A percentile compares a stretch with the other conserved stretches of the same genome.
phyloP scores from a whole-genome alignment of 2,888 invertebrate species.

The Allophyes oxyacanthae region DNA sequence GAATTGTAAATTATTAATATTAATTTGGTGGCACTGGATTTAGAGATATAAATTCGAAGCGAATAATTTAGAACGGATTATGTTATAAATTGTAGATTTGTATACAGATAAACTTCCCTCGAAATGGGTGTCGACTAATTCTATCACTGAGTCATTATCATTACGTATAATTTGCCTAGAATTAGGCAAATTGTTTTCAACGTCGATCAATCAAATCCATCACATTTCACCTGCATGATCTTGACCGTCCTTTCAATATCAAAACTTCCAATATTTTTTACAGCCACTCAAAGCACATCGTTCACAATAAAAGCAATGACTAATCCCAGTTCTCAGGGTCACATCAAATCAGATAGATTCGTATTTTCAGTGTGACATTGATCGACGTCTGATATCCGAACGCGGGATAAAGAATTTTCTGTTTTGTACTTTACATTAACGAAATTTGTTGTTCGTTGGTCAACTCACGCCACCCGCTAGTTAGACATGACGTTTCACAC shows the following conservation, averaged over 20 bases:
- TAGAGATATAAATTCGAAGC: conserved; percentile 21
- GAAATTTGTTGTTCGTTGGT: conserved; percentile 71
- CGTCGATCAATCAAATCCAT: conserved; percentile 48
- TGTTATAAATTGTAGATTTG: conserved; percentile 34
- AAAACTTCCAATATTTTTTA: conserved; percentile 60
- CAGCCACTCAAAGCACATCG: conserved; percentile 56
- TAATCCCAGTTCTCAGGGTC: conserved; percentile 74
- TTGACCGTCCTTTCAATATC: conserved; percentile 40
- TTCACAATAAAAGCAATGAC: conserved; percentile 77
- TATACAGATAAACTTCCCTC: conserved; percentile 15
- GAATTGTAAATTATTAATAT: conserved; percentile 27
- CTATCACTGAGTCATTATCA: conserved; percentile 32
- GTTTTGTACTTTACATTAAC: conserved; percentile 69
- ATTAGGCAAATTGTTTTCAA: conserved; percentile 31
- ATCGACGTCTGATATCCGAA: conserved; percentile 85
- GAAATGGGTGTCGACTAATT: conserved; percentile 19
- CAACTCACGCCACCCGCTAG: conserved; percentile 83
- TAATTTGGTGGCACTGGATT: conserved; percentile 15
- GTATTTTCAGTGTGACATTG: conserved; percentile 77
- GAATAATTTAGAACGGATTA: conserved; percentile 40
- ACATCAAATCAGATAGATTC: conserved; percentile 74
- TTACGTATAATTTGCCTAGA: not conserved
- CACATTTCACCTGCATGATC: conserved; percentile 32
- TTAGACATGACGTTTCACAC: conserved; percentile 86
- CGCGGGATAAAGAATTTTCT: conserved; percentile 68